Conservation (phyloP, 2,888 invertebrate genomes). For the Magallana nippona region DNA sequence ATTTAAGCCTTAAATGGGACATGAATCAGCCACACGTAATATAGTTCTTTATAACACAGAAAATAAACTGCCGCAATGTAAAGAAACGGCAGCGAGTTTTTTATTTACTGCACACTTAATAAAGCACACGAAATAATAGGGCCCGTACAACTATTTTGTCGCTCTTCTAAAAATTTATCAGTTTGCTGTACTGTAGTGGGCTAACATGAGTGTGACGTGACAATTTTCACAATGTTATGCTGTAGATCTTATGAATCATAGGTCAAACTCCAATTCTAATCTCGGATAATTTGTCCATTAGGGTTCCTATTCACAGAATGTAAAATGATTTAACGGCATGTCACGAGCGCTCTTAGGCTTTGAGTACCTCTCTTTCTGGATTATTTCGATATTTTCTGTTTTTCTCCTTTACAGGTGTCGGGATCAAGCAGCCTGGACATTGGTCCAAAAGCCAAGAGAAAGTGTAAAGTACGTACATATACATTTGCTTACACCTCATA, state of each 20-base stretch:
- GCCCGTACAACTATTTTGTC: conserved; percentile 12
- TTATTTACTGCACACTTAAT: conserved; percentile 21
- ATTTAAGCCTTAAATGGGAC: not conserved
- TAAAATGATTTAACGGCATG: not conserved
- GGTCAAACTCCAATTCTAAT: conserved; percentile 1
- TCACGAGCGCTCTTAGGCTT: not conserved
- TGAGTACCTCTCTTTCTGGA: not conserved
- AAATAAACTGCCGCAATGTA: conserved; percentile 1
- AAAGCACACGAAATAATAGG: conserved; percentile 3
- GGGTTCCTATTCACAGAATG: not conserved
- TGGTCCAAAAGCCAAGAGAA: conserved; percentile 55
- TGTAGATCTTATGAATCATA: not conserved
- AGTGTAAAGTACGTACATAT: conserved; percentile 59
- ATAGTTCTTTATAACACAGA: not conserved
- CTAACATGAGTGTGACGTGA: not conserved
- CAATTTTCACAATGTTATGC: not conserved
- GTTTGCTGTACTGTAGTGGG: not conserved
- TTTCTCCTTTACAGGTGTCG: conserved; percentile 54
- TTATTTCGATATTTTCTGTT: conserved; percentile 19
- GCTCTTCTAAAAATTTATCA: not conserved
- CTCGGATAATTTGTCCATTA: not conserved
- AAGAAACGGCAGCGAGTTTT: not conserved
- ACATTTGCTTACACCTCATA: not conserved
- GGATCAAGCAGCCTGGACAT: conserved; percentile 52
- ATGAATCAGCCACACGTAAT: conserved; percentile 1